These are phyloP conservation scores for Steatocranus sp. DNA, from an alignment of 2,797 vertebrate genomes.

Conservation along the genomic window DNA sequence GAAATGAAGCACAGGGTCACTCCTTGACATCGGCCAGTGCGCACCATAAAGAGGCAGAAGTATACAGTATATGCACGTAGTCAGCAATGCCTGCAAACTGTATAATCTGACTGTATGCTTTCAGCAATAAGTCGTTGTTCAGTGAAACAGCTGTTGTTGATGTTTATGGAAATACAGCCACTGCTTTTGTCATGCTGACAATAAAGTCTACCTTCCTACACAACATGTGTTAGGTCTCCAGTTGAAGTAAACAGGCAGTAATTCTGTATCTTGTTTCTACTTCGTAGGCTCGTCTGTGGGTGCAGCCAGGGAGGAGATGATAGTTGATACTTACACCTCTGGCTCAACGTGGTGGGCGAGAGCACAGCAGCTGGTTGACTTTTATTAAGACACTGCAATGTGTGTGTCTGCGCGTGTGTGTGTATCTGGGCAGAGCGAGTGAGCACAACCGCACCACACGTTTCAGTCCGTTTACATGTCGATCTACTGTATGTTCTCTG, in stretches of 20 bases:
- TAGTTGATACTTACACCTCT: slow-evolving; percentile 64
- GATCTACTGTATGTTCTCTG: background rate
- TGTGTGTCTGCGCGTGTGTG: background rate
- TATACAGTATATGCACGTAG: slow-evolving; percentile 24
- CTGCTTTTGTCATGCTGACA: slow-evolving; percentile 46
- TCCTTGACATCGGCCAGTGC: slow-evolving; percentile 40
- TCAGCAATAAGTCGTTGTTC: background rate
- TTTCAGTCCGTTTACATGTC: background rate
- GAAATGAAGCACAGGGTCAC: slow-evolving; percentile 51
- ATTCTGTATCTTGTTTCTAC: slow-evolving; percentile 63
- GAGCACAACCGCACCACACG: background rate
- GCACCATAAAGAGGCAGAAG: slow-evolving; percentile 46
- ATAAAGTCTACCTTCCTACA: slow-evolving; percentile 67
- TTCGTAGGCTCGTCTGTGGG: slow-evolving; percentile 64
- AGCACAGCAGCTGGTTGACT: slow-evolving; percentile 59
- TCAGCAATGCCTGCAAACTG: slow-evolving; percentile 8
- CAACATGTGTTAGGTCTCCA: slow-evolving; percentile 66
- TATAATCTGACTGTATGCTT: slow-evolving; percentile 11
- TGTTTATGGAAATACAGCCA: slow-evolving; percentile 39
- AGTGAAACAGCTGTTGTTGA: slow-evolving; percentile 39
- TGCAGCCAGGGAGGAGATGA: slow-evolving; percentile 43
- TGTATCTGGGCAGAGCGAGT: background rate
- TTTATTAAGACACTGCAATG: slow-evolving; percentile 52
- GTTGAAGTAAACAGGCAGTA: slow-evolving; percentile 58
- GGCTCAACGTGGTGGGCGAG: slow-evolving; percentile 54